phyloP scores from a whole-genome alignment of 2,888 invertebrate genomes.

The Agapetus fuscipes region DNA sequence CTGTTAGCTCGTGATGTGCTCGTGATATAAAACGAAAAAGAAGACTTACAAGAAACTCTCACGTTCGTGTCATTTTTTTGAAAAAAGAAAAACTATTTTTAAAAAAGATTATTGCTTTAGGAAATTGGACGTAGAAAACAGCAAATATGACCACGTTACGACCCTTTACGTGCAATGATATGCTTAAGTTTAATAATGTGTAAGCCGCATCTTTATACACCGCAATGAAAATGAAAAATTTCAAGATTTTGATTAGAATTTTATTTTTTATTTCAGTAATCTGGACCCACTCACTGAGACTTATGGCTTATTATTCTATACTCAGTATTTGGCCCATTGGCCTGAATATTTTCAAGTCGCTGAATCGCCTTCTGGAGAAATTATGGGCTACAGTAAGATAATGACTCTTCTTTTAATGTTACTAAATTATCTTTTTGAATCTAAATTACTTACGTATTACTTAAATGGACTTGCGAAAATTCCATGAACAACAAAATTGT shows the following conservation, averaged over 20 bases:
- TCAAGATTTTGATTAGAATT: not conserved
- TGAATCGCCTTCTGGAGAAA: slow-evolving; percentile 90
- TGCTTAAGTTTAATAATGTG: slow-evolving; percentile 94
- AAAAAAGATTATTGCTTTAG: too few species aligned
- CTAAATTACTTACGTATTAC: too few species aligned
- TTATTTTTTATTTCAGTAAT: slow-evolving; percentile 55
- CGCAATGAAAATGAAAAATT: not conserved
- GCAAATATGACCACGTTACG: slow-evolving; percentile 84
- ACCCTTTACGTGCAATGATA: slow-evolving; percentile 88
- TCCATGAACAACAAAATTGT: too few species aligned
- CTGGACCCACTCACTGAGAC: slow-evolving; percentile 97
- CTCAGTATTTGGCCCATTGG: slow-evolving; percentile 97
- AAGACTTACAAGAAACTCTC: too few species aligned
- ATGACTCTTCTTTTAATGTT: too few species aligned
- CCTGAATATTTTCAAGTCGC: slow-evolving; percentile 98
- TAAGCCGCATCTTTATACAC: slow-evolving; percentile 45
- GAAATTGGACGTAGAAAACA: too few species aligned
- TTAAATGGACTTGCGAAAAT: too few species aligned
- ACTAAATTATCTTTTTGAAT: slow-evolving; percentile 1
- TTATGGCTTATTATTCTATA: slow-evolving; percentile 90
- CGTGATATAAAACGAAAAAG: too few species aligned
- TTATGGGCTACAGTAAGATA: slow-evolving; percentile 99
- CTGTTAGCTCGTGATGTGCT: too few species aligned
- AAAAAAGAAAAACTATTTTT: too few species aligned
- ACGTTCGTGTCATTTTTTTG: too few species aligned